phyloP scores from a whole-genome alignment of 2,797 vertebrate species.

The Carcharodon carcharias region DNA sequence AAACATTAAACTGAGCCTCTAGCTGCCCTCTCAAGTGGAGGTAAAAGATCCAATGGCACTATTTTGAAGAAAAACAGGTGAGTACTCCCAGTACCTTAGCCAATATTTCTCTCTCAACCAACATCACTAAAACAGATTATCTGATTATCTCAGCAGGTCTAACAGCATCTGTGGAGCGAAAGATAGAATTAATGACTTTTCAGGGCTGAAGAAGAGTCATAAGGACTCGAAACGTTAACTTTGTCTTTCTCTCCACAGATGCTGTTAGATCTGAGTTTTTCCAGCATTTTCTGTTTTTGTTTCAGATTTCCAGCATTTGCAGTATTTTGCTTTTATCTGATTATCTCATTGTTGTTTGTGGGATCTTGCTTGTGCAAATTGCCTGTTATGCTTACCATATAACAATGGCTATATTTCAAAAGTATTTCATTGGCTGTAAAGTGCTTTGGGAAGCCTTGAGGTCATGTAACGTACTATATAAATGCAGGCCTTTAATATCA shows the following conservation, averaged over 20 bases:
- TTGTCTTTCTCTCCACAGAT: too few species aligned
- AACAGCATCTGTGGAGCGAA: too few species aligned
- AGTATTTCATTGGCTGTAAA: background rate
- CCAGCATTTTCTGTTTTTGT: too few species aligned
- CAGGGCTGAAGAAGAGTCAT: too few species aligned
- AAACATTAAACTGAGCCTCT: too few species aligned
- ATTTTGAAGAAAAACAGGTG: background rate
- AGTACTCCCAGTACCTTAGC: background rate
- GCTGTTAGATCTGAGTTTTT: too few species aligned
- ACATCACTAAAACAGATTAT: background rate
- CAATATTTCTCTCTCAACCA: background rate
- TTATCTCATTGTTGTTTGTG: background rate
- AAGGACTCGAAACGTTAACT: too few species aligned
- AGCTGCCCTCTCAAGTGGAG: too few species aligned
- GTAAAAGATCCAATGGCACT: too few species aligned
- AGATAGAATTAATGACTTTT: too few species aligned
- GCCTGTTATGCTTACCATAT: background rate
- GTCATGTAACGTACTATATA: background rate
- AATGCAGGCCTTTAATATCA: background rate
- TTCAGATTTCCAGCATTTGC: too few species aligned
- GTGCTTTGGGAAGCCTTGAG: background rate
- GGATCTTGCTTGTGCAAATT: background rate
- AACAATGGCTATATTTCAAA: background rate
- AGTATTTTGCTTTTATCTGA: too few species aligned
- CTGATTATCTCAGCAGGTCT: background rate